Conservation (phyloP, 2,797 vertebrate genomes). For the Malacoraja senta region DNA sequence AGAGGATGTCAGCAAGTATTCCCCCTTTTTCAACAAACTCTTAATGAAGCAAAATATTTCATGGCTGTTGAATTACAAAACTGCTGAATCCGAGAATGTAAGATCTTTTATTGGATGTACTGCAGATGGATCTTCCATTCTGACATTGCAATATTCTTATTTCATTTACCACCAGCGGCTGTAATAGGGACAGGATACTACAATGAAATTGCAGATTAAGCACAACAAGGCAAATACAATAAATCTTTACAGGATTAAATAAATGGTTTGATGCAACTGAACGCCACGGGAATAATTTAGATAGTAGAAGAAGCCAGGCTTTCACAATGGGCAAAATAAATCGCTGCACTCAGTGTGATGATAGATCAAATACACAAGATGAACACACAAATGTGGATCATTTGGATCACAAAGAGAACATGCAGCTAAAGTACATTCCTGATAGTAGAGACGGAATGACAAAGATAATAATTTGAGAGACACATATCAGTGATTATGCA, state of each 20-base stretch:
- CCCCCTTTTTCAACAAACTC: neutral
- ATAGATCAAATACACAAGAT: slow-evolving; percentile 19
- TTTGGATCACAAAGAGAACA: neutral
- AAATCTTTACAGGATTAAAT: slow-evolving; percentile 26
- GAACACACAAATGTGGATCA: neutral
- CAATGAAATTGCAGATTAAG: slow-evolving; percentile 25
- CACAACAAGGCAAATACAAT: neutral
- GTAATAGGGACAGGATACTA: neutral
- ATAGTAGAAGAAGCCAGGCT: neutral
- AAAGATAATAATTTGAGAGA: neutral
- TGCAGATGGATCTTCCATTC: neutral
- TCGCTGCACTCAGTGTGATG: neutral
- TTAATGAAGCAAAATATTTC: neutral
- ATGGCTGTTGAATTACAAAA: neutral
- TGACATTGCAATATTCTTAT: neutral
- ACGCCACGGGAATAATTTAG: neutral
- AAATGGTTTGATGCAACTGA: slow-evolving; percentile 12
- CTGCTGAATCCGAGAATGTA: neutral
- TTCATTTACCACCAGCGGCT: neutral
- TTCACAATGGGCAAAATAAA: slow-evolving; percentile 18
- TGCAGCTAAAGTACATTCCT: slow-evolving; percentile 1
- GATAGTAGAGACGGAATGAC: neutral
- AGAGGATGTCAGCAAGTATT: neutral
- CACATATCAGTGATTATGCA: neutral
- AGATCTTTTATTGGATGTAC: neutral